Base-by-base conservation (phyloP, 2,888 invertebrate species). In the Hyles lineata region DNA sequence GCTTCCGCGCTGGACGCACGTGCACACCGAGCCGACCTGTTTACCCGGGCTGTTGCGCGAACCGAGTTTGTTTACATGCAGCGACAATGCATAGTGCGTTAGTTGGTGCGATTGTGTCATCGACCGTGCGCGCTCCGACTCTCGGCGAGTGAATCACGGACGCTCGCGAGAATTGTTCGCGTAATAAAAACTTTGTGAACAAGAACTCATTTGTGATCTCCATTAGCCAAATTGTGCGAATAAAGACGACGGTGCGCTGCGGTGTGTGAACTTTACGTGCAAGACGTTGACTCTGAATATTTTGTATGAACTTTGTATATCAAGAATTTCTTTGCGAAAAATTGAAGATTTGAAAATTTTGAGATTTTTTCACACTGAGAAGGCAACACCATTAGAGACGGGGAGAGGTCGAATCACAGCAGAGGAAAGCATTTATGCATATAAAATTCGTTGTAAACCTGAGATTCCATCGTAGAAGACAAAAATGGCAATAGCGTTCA, bases 401-500 rank as follows among this genome's bases (percentile, higher is more conserved):
- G 82, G 80, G 82, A 83, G 81, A 80, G 82, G 76, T 76, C 82
- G 81, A 82, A 79, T 79, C 79, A 85, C 83, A 85, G 78, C 82
- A 83, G 83, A 85, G 85, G 83, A 84, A 82, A 87, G 89, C 84
- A 90, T 93, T 92, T 92, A 93, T 93, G 93, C 90, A 91, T 92
- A 92, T 86, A 89, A 92, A 89, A 92, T 88, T 89, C 88, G 90
- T 90, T 81, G 89, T 89, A 87, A 89, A 88, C 89, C 91, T 91
- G 88, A 90, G 91, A 85, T 94, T 91, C 87, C 89, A 90, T 85
- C 91, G 92, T 89, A 92, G 93, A 88, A 89, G 89, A 92, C 89
- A 91, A 91, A 91, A 90, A 95, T 95, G 95, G 95, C 95, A 85
- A 95, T 95, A 91, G 95, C 95, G 80, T 95, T 95, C 89, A 94